Conservation (phyloP, 2,888 invertebrate species). For the Drosophila melanosoma region DNA sequence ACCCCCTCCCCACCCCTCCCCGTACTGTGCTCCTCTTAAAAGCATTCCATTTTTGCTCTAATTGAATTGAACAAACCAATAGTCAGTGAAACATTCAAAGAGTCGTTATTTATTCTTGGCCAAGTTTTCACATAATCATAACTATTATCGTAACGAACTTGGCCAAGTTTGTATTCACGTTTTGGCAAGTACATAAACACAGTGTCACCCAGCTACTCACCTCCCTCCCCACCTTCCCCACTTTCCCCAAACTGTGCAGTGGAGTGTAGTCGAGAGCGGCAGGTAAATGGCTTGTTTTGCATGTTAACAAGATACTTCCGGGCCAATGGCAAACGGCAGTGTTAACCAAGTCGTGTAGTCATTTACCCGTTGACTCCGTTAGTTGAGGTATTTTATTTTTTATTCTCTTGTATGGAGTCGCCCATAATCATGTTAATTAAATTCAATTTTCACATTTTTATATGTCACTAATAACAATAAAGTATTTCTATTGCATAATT, state of each 20-base stretch:
- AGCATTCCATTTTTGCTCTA: slow-evolving; percentile 39
- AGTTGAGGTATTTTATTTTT: neutral
- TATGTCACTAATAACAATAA: slow-evolving; percentile 56
- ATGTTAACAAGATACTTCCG: slow-evolving; percentile 83
- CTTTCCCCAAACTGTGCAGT: neutral
- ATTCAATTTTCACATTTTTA: slow-evolving; percentile 69
- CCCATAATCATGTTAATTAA: slow-evolving; percentile 30
- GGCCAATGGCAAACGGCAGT: slow-evolving; percentile 61
- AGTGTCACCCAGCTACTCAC: slow-evolving; percentile 3
- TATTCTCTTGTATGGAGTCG: neutral
- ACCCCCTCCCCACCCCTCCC: neutral
- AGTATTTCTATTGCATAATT: slow-evolving; percentile 78
- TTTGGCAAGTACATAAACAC: slow-evolving; percentile 59
- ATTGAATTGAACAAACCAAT: slow-evolving; percentile 61
- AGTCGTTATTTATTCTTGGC: slow-evolving; percentile 24
- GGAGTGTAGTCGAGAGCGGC: slow-evolving; percentile 8
- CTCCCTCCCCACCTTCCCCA: neutral
- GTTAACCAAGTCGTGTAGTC: slow-evolving; percentile 54
- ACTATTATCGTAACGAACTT: slow-evolving; percentile 7
- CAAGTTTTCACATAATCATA: slow-evolving; percentile 25
- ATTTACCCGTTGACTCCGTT: slow-evolving; percentile 28
- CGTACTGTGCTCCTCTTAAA: neutral
- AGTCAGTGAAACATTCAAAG: slow-evolving; percentile 21
- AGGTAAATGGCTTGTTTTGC: slow-evolving; percentile 79
- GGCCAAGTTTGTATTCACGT: slow-evolving; percentile 39